Percentiles rank a stretch among this genome's conserved stretches.
Conservation (phyloP, 2,797 vertebrate species). For the Stomatorhinus walkeri region DNA sequence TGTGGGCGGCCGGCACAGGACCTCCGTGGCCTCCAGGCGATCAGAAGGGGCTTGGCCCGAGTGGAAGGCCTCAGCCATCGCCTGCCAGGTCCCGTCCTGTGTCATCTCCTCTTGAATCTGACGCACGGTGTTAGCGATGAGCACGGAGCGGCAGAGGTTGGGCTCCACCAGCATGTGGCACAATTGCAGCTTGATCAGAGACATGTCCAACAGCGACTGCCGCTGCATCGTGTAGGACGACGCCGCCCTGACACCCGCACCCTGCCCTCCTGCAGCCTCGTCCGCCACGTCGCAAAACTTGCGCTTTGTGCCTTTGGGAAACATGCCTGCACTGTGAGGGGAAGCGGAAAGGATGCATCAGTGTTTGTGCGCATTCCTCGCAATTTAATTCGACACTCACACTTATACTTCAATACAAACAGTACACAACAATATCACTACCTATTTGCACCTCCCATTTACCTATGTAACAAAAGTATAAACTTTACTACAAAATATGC, state of each 20-base stretch:
- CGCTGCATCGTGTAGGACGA: slow-evolving; percentile 82
- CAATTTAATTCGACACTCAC: slow-evolving; percentile 32
- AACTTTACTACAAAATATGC: neutral
- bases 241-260: slow-evolving; percentile 55
- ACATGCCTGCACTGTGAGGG: slow-evolving; percentile 69
- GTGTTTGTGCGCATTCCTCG: slow-evolving; percentile 23
- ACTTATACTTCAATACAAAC: slow-evolving; percentile 4
- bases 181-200: slow-evolving; percentile 93
- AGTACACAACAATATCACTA: neutral
- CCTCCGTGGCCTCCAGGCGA: slow-evolving; percentile 78
- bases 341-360: slow-evolving; percentile 37
- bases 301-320: slow-evolving; percentile 90
- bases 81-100: slow-evolving; percentile 84
- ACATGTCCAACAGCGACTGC: slow-evolving; percentile 95
- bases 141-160: slow-evolving; percentile 90
- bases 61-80: slow-evolving; percentile 59
- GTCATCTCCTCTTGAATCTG: slow-evolving; percentile 98
- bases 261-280: slow-evolving; percentile 61
- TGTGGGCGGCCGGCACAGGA: slow-evolving; percentile 73
- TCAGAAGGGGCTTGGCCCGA: slow-evolving; percentile 66
- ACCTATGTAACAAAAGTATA: neutral
- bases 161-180: slow-evolving; percentile 97
- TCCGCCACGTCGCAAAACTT: slow-evolving; percentile 77
- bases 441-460: neutral
- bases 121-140: slow-evolving; percentile 94